phyloP scores from a whole-genome alignment of 2,113 vertebrate genomes.

The Mungos mungo region DNA sequence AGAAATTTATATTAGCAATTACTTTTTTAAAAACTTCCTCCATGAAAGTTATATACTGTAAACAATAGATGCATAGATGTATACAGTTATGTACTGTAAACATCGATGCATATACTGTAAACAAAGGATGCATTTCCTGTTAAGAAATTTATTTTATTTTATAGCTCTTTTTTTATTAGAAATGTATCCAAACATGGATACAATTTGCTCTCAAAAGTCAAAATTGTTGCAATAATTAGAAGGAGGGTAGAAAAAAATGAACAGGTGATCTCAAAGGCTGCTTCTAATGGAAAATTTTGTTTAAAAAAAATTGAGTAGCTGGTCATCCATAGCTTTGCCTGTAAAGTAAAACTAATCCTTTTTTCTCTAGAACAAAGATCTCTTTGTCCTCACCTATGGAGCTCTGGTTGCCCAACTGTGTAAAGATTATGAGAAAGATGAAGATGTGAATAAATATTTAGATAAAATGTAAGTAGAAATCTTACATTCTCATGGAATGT shows the following conservation, averaged over 20 bases:
- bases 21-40: not conserved
- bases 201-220: not conserved
- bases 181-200: not conserved
- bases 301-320: not conserved
- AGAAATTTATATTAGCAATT: not conserved
- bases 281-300: not conserved
- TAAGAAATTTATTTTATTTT: not conserved
- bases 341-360: not conserved
- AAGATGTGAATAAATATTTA: conserved; percentile 88
- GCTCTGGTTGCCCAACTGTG: conserved; percentile 89
- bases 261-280: not conserved
- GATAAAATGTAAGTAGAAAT: conserved; percentile 88
- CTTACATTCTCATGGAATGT: not conserved
- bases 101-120: too few relatives aligned
- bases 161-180: not conserved
- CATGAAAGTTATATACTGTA: not conserved
- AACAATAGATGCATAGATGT: not conserved
- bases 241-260: not conserved
- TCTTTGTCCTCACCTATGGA: conserved; percentile 89
- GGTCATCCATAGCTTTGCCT: not conserved
- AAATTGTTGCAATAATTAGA: not conserved
- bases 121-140: not conserved
- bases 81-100: too few relatives aligned
- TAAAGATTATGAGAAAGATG: conserved; percentile 89
- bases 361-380: conserved; percentile 87